Evolutionary conservation across 2,888 invertebrate species (phyloP), one percentile per base, ranked within the genome.

Genomic region (Sesia apiformis): DNA sequence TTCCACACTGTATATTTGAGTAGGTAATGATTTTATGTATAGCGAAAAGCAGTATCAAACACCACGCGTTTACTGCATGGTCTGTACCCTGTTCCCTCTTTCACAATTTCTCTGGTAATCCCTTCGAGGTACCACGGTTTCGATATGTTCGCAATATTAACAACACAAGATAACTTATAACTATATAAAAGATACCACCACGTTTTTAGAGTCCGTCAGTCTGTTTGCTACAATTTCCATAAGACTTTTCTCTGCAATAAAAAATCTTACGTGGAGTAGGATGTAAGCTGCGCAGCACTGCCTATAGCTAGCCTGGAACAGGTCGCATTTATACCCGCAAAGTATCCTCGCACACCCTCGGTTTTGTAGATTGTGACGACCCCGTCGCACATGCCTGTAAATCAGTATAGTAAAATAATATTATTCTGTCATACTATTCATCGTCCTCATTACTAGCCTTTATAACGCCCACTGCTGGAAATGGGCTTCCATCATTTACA

Each of bases 211-310:
- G 5, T 42, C 42, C 5, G 42, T 42, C 6, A 42, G 42, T 6
- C 7, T 42, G 7, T 42, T 6, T 5, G 3, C 42, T 42, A 5
- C 5, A 42, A 42, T 2, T 42, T 6, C 42, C 5, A 42, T 6
- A 1, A 42, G 6, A 42, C 5, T 6, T 49, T 5, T n/a, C 8
- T 8, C n/a, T n/a, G 23, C 23, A 23, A 23, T 23, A 23, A 23
- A 23, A 23, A 23, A 23, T 52, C 78, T 76, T 80, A 89, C 90
- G 77, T 90, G 46, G 95, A 93, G 74, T 96, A 97, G 0, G 95
- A 93, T 3, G 95, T 93, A 6, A 97, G 87, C 72, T 97, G 97
- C 0, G 94, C 93, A 0, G 95, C 93, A 51, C 97, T 97, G 5
- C 96, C 97, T 3, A 96, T 91, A 23, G 93, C 93, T 5, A 95